phyloP scores from a whole-genome alignment of 1,140 invertebrate species.

The Hormaphis cornu region DNA sequence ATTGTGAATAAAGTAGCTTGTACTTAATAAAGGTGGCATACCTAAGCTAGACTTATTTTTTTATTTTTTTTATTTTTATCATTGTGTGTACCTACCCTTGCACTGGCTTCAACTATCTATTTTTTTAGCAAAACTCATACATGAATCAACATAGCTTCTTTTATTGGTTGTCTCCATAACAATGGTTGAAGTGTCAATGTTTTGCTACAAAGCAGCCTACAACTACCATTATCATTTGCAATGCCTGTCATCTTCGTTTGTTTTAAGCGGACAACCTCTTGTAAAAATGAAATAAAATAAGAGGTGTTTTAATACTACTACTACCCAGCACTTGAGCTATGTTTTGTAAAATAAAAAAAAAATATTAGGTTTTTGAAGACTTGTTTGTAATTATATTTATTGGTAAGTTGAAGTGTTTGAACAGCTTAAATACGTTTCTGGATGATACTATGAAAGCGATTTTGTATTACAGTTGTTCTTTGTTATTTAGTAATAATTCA shows the following conservation, averaged over 20 bases:
- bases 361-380: constrained; percentile 5
- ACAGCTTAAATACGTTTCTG: background rate
- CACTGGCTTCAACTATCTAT: constrained; percentile 31
- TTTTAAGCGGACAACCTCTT: constrained; percentile 28
- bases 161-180: constrained; percentile 28
- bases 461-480: background rate
- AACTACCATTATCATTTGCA: constrained; percentile 31
- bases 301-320: constrained; percentile 4
- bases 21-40: constrained; percentile 32
- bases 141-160: constrained; percentile 27
- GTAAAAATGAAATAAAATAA: background rate
- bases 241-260: constrained; percentile 30
- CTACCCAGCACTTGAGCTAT: constrained; percentile 3
- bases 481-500: background rate
- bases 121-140: constrained; percentile 31
- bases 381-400: constrained; percentile 7
- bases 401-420: constrained; percentile 15
- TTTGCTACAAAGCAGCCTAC: constrained; percentile 17
- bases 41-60: constrained; percentile 32
- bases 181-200: constrained; percentile 31
- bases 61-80: constrained; percentile 23
- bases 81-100: constrained; percentile 31
- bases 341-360: background rate
- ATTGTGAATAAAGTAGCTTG: constrained; percentile 32
- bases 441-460: background rate